phyloP scores from a whole-genome alignment of 92 coral and sea anemone species.

The Parazoanthus swiftii region DNA sequence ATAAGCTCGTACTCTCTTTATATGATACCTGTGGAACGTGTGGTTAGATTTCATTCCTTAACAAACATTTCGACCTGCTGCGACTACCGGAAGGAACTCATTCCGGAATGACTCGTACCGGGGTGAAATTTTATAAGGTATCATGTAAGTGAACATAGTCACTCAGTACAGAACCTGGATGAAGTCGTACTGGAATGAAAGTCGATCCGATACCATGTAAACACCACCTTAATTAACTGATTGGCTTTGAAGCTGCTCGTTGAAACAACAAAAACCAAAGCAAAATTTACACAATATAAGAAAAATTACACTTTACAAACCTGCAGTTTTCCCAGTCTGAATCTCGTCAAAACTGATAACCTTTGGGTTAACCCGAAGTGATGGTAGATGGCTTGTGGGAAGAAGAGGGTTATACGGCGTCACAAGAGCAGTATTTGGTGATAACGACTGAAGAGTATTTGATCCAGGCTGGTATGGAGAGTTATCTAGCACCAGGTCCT shows the following conservation, averaged over 20 bases:
- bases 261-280: not conserved
- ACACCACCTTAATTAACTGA: not conserved
- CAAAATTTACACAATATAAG: not conserved
- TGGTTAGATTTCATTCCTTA: too few species aligned
- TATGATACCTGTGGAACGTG: too few species aligned
- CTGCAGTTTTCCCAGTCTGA: constrained; percentile 69
- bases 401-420: constrained; percentile 68
- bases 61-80: too few species aligned
- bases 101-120: too few species aligned
- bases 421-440: constrained; percentile 53
- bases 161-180: too few species aligned
- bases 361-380: constrained; percentile 69
- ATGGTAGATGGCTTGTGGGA: constrained; percentile 68
- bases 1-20: too few species aligned
- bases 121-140: too few species aligned
- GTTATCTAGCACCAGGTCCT: constrained; percentile 80
- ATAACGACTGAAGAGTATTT: constrained; percentile 62
- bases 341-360: constrained; percentile 68
- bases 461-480: constrained; percentile 82
- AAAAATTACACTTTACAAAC: constrained; percentile 33
- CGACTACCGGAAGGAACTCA: too few species aligned
- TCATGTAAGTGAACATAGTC: too few species aligned
- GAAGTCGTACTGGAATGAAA: too few species aligned
- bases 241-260: not conserved
- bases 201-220: too few species aligned